Percentiles rank a stretch among this genome's conserved stretches.
Evolutionary conservation across 2,113 vertebrate genomes (phyloP).

Genomic region (Cephalopterus ornatus): DNA sequence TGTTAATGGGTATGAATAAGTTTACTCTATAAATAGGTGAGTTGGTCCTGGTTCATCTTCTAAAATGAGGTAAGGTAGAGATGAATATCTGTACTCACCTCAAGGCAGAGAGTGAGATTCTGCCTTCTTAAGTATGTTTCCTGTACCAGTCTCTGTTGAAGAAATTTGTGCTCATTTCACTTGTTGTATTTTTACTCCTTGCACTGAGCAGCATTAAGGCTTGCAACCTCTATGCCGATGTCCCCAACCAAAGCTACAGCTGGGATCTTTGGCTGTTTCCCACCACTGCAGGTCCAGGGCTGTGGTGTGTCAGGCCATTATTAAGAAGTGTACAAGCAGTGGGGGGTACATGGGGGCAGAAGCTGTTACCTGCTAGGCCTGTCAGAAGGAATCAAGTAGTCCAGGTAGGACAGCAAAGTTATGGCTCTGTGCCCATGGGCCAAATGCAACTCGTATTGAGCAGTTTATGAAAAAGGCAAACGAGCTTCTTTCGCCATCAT

Average conservation of each 20-base stretch:
- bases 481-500: neutral
- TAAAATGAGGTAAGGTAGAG: neutral
- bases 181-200: neutral
- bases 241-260: rapidly evolving
- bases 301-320: neutral
- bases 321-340: neutral
- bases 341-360: neutral
- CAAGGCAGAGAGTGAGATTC: neutral
- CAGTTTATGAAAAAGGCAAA: neutral
- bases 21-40: neutral
- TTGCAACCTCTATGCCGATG: rapidly evolving
- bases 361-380: neutral
- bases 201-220: neutral
- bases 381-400: neutral
- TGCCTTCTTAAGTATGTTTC: neutral
- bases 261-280: neutral
- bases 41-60: neutral
- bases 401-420: neutral
- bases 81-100: neutral
- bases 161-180: neutral
- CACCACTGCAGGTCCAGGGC: neutral
- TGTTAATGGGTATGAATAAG: neutral
- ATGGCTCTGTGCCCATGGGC: neutral
- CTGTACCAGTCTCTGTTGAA: neutral
- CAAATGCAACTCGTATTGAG: neutral